Evolutionary conservation across 2,888 invertebrate genomes (phyloP), one percentile per base, ranked within the genome.

Genomic region (Caenorhabditis auriculariae): DNA sequence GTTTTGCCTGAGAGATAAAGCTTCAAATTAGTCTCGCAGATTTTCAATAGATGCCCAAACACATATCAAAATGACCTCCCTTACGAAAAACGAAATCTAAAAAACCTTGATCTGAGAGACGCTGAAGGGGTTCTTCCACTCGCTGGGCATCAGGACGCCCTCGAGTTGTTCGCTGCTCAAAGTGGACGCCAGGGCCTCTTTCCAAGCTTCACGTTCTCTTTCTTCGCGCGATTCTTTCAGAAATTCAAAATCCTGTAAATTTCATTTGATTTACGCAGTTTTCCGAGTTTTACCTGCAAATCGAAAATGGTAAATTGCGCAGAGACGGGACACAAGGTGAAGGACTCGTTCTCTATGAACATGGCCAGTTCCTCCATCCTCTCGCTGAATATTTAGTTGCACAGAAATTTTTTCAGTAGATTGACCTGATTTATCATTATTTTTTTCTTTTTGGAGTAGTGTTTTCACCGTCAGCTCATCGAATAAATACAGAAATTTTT

Each of bases 331-430:
- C 77, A 77, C 6, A 77, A 57, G 3, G 79, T 69, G 58, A 80
- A 79, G 3, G 69, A 70, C 49, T 79, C 79, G 53, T 75, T 77
- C 52, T 79, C 79, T 28, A 79, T 63, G 52, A 79, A 79, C 75
- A 79, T 74, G 21, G 50, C 42, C 41, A 79, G 48, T 44, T 79
- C 79, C 12, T 77, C 77, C 67, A 79, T 61, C 44, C 77, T 56
- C 38, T 79, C 77, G 12, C 55, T 51, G 49, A 32, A 42, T 43
- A 43, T 17, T 23, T 27, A 3, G 1, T 28, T n/a, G 17, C 26
- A n/a, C n/a, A n/a, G 15, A 1, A 41, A n/a, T n/a, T n/a, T n/a
- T n/a, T n/a, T n/a, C n/a, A n/a, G n/a, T n/a, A n/a, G n/a, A n/a
- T n/a, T n/a, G n/a, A n/a, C n/a, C n/a, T n/a, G n/a, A n/a, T n/a